Percentiles rank a stretch among this genome's conserved stretches.
These are phyloP conservation scores for Glomeris marginata DNA, from an alignment of 2,888 invertebrate species.

Conservation along the genomic window DNA sequence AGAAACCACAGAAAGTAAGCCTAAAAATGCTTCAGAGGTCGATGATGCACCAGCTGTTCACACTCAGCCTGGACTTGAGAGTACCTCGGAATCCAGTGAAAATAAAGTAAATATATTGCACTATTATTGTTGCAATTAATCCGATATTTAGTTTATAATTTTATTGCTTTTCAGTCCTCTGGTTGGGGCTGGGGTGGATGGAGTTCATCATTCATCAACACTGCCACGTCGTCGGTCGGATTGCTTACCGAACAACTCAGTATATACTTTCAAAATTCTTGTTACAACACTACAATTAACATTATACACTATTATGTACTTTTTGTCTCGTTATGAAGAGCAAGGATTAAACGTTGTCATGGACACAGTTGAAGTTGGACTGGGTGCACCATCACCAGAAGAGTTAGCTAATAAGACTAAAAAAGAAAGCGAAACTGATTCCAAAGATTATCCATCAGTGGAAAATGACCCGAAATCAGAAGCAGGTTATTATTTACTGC, in stretches of 20 bases:
- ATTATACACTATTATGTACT: background rate
- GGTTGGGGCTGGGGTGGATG: conserved; percentile 52
- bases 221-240: conserved; percentile 58
- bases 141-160: no score
- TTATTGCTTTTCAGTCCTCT: conserved; percentile 13
- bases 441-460: conserved; percentile 3
- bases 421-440: no score
- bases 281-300: background rate
- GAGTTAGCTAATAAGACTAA: conserved; percentile 42
- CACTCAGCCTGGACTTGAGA: background rate
- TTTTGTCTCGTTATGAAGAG: conserved; percentile 30
- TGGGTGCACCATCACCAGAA: conserved; percentile 70
- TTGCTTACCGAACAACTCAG: conserved; percentile 60
- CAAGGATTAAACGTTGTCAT: conserved; percentile 61
- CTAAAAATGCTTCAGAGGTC: background rate
- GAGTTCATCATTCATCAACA: conserved; percentile 57
- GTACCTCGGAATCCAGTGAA: background rate
- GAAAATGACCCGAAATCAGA: no score
- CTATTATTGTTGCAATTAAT: no score
- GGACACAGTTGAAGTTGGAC: conserved; percentile 48
- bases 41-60: background rate
- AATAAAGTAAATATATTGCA: no score
- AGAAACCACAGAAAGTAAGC: background rate
- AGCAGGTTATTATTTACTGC: no score
- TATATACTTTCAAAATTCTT: conserved; percentile 18